Conservation (phyloP, 2,888 invertebrate species). For the Hoplodrina ambigua region DNA sequence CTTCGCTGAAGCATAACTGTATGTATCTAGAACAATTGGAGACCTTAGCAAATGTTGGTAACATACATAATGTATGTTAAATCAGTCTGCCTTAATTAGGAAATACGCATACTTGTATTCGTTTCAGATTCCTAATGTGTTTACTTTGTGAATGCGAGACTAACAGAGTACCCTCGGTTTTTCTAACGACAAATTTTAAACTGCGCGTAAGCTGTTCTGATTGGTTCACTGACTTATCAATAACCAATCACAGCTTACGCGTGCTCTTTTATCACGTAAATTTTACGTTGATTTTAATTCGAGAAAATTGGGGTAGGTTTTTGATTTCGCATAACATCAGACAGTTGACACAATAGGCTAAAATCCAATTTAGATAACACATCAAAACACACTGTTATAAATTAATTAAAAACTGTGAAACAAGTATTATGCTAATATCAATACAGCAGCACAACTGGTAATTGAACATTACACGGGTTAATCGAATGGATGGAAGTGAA, state of each 20-base stretch:
- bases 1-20: conserved; percentile 41
- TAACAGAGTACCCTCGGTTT: background rate
- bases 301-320: background rate
- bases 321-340: conserved; percentile 19
- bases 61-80: conserved; percentile 52
- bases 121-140: conserved; percentile 9
- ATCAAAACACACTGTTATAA: conserved; percentile 25
- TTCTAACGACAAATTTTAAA: background rate
- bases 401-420: conserved; percentile 66
- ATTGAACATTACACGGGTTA: conserved; percentile 60
- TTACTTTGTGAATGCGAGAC: background rate
- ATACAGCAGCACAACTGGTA: conserved; percentile 63
- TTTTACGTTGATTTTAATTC: too few species aligned
- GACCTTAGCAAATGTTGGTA: conserved; percentile 41
- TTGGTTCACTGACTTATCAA: background rate
- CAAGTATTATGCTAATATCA: conserved; percentile 57
- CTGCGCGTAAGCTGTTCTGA: background rate
- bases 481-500: conserved; percentile 75
- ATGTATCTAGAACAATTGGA: conserved; percentile 37
- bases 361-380: conserved; percentile 30
- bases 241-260: too few species aligned
- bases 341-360: conserved; percentile 22
- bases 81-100: conserved; percentile 44
- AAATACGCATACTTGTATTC: conserved; percentile 9
- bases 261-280: too few species aligned